A percentile compares a stretch with the other conserved stretches of the same genome.
Conservation (phyloP, 2,797 vertebrate genomes). For the Hyperoplus lanceolatus region DNA sequence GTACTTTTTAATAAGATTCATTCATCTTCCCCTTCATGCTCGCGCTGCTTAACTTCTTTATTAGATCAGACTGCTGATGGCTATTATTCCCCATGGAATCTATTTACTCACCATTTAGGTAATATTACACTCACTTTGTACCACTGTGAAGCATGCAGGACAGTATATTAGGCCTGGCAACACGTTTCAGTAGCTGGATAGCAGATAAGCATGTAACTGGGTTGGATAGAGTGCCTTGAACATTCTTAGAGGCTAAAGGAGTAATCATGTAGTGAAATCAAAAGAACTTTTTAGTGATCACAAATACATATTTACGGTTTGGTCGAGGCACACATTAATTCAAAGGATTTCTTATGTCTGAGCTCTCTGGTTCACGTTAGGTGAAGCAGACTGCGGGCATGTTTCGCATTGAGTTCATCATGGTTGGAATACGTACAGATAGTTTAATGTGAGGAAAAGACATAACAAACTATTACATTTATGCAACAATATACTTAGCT, state of each 20-base stretch:
- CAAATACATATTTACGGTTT: conserved; percentile 16
- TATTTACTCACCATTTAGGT: conserved; percentile 72
- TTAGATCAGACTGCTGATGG: conserved; percentile 66
- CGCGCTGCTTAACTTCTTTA: conserved; percentile 63
- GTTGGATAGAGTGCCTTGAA: conserved; percentile 31
- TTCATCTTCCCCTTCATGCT: conserved; percentile 69
- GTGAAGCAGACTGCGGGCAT: conserved; percentile 8
- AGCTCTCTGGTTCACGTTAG: conserved; percentile 14
- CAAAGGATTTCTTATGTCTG: background rate
- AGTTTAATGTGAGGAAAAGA: background rate
- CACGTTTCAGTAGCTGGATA: conserved; percentile 52
- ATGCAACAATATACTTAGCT: conserved; percentile 2
- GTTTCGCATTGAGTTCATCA: background rate
- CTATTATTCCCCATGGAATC: conserved; percentile 69
- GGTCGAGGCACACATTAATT: conserved; percentile 1
- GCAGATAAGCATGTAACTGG: conserved; percentile 42
- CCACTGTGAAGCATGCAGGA: conserved; percentile 43
- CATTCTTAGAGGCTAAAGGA: conserved; percentile 23
- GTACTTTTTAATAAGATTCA: conserved; percentile 73
- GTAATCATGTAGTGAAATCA: conserved; percentile 30
- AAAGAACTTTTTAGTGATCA: conserved; percentile 23
- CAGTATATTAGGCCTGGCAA: conserved; percentile 52
- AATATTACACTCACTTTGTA: conserved; percentile 65
- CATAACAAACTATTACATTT: conserved; percentile 11
- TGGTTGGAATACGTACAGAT: background rate